These are phyloP conservation scores for Chlorospingus semifuscus DNA, from an alignment of 2,797 vertebrate genomes.

Conservation along the genomic window DNA sequence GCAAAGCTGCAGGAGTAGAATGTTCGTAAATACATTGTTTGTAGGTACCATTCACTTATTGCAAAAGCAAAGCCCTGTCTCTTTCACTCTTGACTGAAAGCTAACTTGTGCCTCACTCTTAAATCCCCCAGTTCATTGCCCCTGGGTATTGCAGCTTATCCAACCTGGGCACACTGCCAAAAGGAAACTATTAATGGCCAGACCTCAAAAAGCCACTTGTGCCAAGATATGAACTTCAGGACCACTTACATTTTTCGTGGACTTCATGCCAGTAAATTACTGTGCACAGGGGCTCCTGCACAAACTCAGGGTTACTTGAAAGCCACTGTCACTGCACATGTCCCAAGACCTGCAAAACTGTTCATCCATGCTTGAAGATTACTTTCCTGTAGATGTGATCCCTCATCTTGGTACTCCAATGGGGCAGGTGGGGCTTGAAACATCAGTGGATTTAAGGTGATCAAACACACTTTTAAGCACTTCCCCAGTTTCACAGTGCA, in stretches of 20 bases:
- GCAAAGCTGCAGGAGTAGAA: neutral
- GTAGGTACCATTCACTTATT: no score
- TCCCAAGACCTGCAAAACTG: neutral
- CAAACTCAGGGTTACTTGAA: neutral
- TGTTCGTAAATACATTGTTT: neutral
- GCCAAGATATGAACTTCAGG: neutral
- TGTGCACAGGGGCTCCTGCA: neutral
- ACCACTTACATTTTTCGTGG: accelerated
- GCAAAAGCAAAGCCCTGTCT: neutral
- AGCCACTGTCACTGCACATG: neutral
- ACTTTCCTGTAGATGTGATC: neutral
- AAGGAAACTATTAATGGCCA: neutral
- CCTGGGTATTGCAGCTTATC: neutral
- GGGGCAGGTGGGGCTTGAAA: neutral
- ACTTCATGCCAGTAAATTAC: neutral
- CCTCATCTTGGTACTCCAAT: accelerated
- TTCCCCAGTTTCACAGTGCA: accelerated
- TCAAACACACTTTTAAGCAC: neutral
- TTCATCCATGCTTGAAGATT: accelerated
- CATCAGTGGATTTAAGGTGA: neutral
- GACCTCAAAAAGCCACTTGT: neutral
- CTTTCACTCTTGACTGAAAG: neutral
- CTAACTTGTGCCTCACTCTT: neutral
- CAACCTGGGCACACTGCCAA: neutral
- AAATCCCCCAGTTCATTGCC: neutral